A percentile compares a stretch with the other conserved stretches of the same genome.
phyloP scores from a whole-genome alignment of 2,888 invertebrate genomes.

The Tetramorium bicarinatum region DNA sequence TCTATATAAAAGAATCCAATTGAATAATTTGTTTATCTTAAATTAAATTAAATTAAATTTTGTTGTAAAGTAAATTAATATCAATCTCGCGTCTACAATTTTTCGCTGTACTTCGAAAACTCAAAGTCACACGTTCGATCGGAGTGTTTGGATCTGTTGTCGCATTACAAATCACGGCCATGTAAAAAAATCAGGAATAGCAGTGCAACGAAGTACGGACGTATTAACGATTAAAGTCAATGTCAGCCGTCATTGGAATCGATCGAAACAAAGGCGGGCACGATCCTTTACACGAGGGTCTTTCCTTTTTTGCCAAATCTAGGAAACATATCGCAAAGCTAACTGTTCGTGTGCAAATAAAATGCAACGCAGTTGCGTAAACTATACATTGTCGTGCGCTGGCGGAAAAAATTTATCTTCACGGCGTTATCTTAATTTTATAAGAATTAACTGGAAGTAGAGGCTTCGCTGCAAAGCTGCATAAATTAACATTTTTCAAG shows the following conservation, averaged over 20 bases:
- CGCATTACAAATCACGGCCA: background rate
- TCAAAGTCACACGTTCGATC: background rate
- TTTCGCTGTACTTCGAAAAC: background rate
- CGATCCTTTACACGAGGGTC: slow-evolving; percentile 38
- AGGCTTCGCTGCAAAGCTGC: background rate
- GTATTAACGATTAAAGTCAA: slow-evolving; percentile 60
- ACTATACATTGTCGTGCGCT: background rate
- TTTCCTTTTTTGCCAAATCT: slow-evolving; percentile 41
- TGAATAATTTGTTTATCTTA: background rate
- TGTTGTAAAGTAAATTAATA: background rate
- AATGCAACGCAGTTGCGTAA: slow-evolving; percentile 2
- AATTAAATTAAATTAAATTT: background rate
- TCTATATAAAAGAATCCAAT: background rate
- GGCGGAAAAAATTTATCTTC: background rate
- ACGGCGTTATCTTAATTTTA: background rate
- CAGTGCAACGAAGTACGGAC: background rate
- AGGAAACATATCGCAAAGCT: slow-evolving; percentile 24
- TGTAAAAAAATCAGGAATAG: slow-evolving; percentile 43
- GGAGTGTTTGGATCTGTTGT: background rate
- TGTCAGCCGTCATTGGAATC: slow-evolving; percentile 42
- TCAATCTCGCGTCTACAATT: background rate
- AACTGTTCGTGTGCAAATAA: background rate
- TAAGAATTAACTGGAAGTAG: background rate
- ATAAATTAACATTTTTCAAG: background rate
- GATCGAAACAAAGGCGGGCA: slow-evolving; percentile 39